Conservation (phyloP, 2,113 vertebrate species). For the Probosciger aterrimus region DNA sequence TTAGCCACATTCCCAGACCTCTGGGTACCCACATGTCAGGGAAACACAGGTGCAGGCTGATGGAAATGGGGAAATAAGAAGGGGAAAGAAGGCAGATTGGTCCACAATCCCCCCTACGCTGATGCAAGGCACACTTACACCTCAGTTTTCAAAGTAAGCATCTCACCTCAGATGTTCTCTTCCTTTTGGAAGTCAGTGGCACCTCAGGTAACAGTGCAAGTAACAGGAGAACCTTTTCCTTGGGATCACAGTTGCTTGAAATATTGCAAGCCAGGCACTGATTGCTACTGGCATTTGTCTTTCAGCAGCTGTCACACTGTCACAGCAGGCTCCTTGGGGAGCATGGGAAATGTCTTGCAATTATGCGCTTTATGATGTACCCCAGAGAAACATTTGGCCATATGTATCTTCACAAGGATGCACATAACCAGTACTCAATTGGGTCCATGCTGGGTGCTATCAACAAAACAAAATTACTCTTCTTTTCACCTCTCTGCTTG, state of each 20-base stretch:
- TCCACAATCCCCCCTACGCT: accelerated
- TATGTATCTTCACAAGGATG: neutral
- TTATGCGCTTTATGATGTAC: neutral
- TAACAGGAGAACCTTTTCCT: neutral
- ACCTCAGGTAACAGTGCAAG: neutral
- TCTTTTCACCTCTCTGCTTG: neutral
- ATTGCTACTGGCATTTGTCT: slow-evolving; percentile 5
- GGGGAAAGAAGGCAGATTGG: neutral
- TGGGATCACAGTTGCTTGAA: neutral
- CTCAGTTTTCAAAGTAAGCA: neutral
- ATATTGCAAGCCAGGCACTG: neutral
- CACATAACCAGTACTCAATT: neutral
- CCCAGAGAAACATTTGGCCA: neutral
- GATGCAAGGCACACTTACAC: neutral
- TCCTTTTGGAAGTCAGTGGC: neutral
- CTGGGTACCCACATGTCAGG: neutral
- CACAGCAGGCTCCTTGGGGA: neutral
- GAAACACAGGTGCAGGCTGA: neutral
- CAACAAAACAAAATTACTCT: neutral
- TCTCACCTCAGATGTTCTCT: neutral
- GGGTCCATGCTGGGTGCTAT: neutral
- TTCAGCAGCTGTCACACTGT: slow-evolving; percentile 29
- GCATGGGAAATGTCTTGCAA: neutral
- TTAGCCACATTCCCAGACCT: neutral
- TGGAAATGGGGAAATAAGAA: neutral